Percentiles rank a stretch among this genome's conserved stretches.
phyloP scores from a whole-genome alignment of 2,797 vertebrate species.

The Zalophus californianus region DNA sequence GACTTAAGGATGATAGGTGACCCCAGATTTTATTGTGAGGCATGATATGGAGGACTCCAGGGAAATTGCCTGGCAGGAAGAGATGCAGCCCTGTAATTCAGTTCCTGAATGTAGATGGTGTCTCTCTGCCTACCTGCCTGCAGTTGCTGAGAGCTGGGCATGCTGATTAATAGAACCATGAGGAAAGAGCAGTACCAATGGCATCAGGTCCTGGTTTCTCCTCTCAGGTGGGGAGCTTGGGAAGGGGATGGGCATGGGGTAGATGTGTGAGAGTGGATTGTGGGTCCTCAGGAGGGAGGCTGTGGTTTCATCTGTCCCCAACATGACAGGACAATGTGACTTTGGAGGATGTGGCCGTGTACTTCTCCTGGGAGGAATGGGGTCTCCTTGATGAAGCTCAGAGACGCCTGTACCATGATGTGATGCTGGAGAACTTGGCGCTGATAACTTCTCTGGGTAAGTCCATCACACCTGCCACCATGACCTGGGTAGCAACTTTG shows the following conservation, averaged over 20 bases:
- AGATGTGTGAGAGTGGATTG: background rate
- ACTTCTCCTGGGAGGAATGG: background rate
- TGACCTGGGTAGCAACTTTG: background rate
- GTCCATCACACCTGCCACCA: background rate
- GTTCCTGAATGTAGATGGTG: background rate
- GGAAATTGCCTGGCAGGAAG: background rate
- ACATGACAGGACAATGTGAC: constrained; percentile 50
- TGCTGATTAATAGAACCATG: background rate
- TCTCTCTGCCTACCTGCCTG: background rate
- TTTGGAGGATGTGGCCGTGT: constrained; percentile 60
- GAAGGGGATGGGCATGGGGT: background rate
- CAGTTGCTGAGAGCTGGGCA: background rate
- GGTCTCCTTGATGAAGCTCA: background rate
- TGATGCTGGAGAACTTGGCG: background rate
- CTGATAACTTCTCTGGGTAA: constrained; percentile 34
- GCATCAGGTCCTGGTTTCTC: background rate
- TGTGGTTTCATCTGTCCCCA: background rate
- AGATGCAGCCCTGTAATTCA: background rate
- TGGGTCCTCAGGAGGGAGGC: background rate
- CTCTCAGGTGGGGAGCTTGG: background rate
- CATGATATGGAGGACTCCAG: background rate
- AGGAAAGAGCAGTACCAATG: background rate
- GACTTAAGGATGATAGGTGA: background rate
- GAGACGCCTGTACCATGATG: background rate
- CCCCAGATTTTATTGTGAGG: background rate